A percentile compares a stretch with the other conserved stretches of the same genome.
phyloP scores from a whole-genome alignment of 2,888 invertebrate genomes.

The Hartigia nigra region DNA sequence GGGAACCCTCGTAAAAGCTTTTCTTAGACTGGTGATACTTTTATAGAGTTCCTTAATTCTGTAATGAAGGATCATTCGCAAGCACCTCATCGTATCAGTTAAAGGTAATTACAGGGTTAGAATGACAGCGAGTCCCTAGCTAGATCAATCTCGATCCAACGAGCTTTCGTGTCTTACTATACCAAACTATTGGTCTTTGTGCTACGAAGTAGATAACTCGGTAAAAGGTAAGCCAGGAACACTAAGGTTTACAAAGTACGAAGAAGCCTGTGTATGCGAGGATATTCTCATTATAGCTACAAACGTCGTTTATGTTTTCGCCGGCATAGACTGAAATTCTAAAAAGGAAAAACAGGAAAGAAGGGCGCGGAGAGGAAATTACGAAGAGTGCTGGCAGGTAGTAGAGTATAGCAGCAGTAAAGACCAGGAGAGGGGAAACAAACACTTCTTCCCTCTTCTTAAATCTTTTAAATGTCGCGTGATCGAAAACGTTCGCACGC shows the following conservation, averaged over 20 bases:
- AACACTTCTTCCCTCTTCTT: background rate
- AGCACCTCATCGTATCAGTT: background rate
- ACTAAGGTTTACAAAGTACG: background rate
- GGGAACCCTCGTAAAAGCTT: background rate
- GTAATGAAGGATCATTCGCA: background rate
- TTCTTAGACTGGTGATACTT: background rate
- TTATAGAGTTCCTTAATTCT: background rate
- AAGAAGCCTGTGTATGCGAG: background rate
- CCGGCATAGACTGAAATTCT: background rate
- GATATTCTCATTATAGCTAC: background rate
- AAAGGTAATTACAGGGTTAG: background rate
- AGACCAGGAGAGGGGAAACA: background rate
- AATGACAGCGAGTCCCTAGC: background rate
- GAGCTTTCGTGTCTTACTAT: background rate
- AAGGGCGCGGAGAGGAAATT: background rate
- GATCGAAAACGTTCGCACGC: background rate
- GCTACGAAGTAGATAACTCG: background rate
- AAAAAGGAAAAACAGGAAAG: background rate
- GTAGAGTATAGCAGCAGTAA: background rate
- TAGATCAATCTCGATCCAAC: background rate
- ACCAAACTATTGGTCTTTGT: background rate
- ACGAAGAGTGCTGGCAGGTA: background rate
- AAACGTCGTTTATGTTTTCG: background rate
- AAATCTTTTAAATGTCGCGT: background rate
- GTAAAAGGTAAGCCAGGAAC: no score